Evolutionary conservation across 92 coral and sea anemone species (phyloP).

Genomic region (Zoanthus sansibaricus): DNA sequence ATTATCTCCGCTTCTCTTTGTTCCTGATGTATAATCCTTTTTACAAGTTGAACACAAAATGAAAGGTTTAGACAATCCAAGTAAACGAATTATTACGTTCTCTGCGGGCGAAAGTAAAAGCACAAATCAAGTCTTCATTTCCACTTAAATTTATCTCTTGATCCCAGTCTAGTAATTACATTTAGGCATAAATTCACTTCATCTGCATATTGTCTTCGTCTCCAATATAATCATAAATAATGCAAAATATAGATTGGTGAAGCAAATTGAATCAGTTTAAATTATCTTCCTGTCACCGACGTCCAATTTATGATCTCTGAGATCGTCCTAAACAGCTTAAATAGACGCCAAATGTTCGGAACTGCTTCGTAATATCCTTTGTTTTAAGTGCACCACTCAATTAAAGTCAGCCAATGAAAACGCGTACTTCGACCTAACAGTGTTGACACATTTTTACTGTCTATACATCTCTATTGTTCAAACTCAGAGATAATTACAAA

Average conservation of each 20-base stretch:
- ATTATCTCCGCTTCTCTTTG: constrained; percentile 14
- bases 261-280: background rate
- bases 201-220: background rate
- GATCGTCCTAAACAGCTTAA: background rate
- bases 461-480: background rate
- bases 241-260: background rate
- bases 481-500: background rate
- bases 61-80: background rate
- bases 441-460: background rate
- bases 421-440: background rate
- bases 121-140: background rate
- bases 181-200: constrained; percentile 2
- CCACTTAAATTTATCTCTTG: background rate
- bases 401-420: constrained; percentile 34
- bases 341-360: constrained; percentile 5
- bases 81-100: background rate
- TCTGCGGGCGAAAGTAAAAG: background rate
- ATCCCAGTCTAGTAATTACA: background rate
- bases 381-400: constrained; percentile 21
- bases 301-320: background rate
- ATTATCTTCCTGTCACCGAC: background rate
- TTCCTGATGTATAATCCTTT: constrained; percentile 32
- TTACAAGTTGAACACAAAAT: constrained; percentile 2
- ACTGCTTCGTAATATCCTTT: constrained; percentile 13
- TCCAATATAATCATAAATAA: constrained; percentile 10